phyloP scores from a whole-genome alignment of 2,888 invertebrate species.

The Rhagium mordax region DNA sequence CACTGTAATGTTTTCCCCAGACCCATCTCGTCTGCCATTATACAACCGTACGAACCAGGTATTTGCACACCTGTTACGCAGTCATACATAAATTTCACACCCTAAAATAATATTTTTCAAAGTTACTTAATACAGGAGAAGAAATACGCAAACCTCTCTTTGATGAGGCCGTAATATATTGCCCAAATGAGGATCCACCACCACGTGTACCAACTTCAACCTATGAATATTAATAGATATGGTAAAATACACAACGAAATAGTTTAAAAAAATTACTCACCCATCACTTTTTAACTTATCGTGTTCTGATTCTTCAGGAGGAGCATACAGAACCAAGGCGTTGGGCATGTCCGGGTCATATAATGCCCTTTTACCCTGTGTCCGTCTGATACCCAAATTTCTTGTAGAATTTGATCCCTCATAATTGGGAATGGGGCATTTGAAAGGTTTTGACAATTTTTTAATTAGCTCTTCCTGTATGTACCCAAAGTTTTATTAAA shows the following conservation, averaged over 20 bases:
- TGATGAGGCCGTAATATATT: conserved; percentile 97
- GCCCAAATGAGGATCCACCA: conserved; percentile 94
- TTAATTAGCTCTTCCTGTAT: conserved; percentile 85
- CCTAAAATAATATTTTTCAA: conserved; percentile 70
- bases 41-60: conserved; percentile 91
- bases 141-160: conserved; percentile 78
- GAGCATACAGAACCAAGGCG: conserved; percentile 90
- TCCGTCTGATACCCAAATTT: conserved; percentile 83
- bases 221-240: conserved; percentile 64
- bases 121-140: neutral
- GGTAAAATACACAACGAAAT: conserved; percentile 59
- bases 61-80: conserved; percentile 96
- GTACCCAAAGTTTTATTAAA: conserved; percentile 24
- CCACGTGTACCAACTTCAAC: conserved; percentile 89
- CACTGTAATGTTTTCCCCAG: conserved; percentile 98
- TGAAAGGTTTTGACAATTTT: conserved; percentile 88
- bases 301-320: conserved; percentile 88
- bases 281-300: conserved; percentile 87
- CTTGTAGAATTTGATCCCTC: conserved; percentile 80
- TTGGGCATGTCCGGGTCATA: conserved; percentile 95
- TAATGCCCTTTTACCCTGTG: conserved; percentile 79
- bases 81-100: conserved; percentile 99
- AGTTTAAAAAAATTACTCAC: conserved; percentile 70
- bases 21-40: conserved; percentile 99
- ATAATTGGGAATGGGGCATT: conserved; percentile 94